These are phyloP conservation scores for Lordiphosa stackelbergi DNA, from an alignment of 1,140 invertebrate genomes.

Conservation along the genomic window DNA sequence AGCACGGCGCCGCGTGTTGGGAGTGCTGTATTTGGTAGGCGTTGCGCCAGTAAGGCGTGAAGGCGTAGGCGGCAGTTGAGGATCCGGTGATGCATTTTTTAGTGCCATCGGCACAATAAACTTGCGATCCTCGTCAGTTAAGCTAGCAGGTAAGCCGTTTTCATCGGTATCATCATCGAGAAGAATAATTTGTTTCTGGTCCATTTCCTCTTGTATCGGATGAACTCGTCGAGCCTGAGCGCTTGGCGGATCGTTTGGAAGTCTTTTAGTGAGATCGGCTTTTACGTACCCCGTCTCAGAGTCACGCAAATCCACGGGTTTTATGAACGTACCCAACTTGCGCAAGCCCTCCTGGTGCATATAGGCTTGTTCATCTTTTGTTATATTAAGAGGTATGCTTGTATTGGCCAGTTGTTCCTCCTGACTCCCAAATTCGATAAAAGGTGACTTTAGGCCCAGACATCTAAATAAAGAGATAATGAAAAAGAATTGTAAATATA, in stretches of 20 bases:
- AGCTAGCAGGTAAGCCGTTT: slow-evolving; percentile 62
- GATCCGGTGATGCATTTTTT: slow-evolving; percentile 67
- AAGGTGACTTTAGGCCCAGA: slow-evolving; percentile 71
- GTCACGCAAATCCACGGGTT: slow-evolving; percentile 69
- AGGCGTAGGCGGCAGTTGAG: slow-evolving; percentile 23
- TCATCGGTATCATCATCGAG: slow-evolving; percentile 74
- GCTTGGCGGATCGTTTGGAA: slow-evolving; percentile 30
- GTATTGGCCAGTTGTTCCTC: slow-evolving; percentile 67
- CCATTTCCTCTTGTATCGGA: slow-evolving; percentile 74
- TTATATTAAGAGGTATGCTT: slow-evolving; percentile 72
- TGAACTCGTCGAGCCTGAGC: slow-evolving; percentile 44
- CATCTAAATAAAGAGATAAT: slow-evolving; percentile 39
- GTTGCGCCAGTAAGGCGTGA: slow-evolving; percentile 17
- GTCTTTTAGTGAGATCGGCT: slow-evolving; percentile 62
- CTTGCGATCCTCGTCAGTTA: slow-evolving; percentile 70
- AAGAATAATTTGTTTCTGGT: slow-evolving; percentile 72
- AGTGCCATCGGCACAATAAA: slow-evolving; percentile 76
- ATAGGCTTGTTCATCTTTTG: slow-evolving; percentile 69
- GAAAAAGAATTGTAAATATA: too few relatives aligned
- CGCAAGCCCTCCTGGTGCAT: slow-evolving; percentile 72
- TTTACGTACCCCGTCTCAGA: slow-evolving; percentile 68
- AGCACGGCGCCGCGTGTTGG: slow-evolving; percentile 17
- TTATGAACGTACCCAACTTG: slow-evolving; percentile 73
- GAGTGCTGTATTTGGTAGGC: slow-evolving; percentile 13
- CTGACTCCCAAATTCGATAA: slow-evolving; percentile 70